These are phyloP conservation scores for Ahaetulla prasina DNA, from an alignment of 2,113 vertebrate genomes.

Conservation along the genomic window DNA sequence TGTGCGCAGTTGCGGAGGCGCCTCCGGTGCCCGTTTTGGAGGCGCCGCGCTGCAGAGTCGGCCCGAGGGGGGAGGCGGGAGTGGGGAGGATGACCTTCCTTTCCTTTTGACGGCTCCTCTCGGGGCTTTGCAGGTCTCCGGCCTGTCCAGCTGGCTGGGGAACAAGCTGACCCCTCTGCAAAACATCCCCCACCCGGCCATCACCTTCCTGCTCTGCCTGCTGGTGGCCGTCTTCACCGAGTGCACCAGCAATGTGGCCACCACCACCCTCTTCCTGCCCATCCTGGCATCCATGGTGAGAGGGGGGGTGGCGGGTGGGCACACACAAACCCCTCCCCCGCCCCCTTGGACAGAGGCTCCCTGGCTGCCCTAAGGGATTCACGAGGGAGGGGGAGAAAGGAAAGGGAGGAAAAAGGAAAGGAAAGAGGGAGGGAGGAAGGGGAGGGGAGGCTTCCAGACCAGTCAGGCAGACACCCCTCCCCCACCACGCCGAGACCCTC, in stretches of 20 bases:
- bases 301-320: neutral
- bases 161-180: constrained; percentile 75
- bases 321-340: neutral
- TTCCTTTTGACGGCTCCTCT: rapidly evolving
- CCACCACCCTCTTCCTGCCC: constrained; percentile 89
- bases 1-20: too few species aligned
- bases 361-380: too few species aligned
- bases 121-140: constrained; percentile 68
- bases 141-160: constrained; percentile 81
- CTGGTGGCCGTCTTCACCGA: constrained; percentile 85
- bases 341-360: neutral
- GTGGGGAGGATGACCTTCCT: rapidly evolving
- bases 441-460: neutral
- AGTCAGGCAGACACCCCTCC: neutral
- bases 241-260: constrained; percentile 90
- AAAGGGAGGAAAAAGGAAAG: neutral
- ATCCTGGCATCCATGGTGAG: constrained; percentile 91
- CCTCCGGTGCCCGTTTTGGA: neutral
- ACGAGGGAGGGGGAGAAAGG: neutral
- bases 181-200: constrained; percentile 71
- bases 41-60: neutral
- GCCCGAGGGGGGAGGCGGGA: neutral
- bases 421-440: rapidly evolving
- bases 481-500: neutral
- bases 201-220: constrained; percentile 73